phyloP scores from a whole-genome alignment of 1,140 invertebrate species.

The Drosophila cardini region DNA sequence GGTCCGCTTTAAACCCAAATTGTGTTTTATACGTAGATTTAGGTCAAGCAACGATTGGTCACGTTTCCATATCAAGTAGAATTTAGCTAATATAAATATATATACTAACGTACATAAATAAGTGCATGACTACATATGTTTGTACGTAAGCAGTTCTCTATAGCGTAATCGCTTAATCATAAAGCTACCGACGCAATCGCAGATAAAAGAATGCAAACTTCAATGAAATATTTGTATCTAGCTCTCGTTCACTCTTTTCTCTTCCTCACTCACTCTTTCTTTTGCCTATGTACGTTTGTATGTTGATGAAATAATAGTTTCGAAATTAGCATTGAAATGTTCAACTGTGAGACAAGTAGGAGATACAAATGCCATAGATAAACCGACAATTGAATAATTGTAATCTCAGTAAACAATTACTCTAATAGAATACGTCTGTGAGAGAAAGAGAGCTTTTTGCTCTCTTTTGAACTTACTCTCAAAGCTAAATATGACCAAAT shows the following conservation, averaged over 20 bases:
- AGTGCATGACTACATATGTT: neutral
- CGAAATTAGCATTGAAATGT: constrained; percentile 70
- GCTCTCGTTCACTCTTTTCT: neutral
- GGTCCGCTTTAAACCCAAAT: constrained; percentile 9
- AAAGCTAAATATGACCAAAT: constrained; percentile 40
- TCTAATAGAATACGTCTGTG: neutral
- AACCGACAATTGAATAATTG: constrained; percentile 25
- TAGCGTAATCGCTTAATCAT: constrained; percentile 56
- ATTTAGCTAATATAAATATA: constrained; percentile 18
- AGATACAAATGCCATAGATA: constrained; percentile 24
- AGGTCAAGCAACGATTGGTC: constrained; percentile 36
- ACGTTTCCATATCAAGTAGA: constrained; percentile 37
- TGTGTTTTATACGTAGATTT: constrained; percentile 26
- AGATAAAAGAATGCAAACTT: constrained; percentile 60
- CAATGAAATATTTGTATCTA: constrained; percentile 60
- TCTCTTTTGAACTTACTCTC: constrained; percentile 25
- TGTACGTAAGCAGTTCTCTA: constrained; percentile 24
- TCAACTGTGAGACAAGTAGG: constrained; percentile 49
- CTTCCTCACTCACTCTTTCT: neutral
- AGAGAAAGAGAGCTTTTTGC: constrained; percentile 20
- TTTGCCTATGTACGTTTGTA: constrained; percentile 2
- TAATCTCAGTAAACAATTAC: constrained; percentile 36
- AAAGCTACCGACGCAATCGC: constrained; percentile 49
- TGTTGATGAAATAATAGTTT: constrained; percentile 24
- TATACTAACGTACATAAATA: neutral